Evolutionary conservation across 2,113 vertebrate species (phyloP).

Genomic region (Agelaius phoeniceus): DNA sequence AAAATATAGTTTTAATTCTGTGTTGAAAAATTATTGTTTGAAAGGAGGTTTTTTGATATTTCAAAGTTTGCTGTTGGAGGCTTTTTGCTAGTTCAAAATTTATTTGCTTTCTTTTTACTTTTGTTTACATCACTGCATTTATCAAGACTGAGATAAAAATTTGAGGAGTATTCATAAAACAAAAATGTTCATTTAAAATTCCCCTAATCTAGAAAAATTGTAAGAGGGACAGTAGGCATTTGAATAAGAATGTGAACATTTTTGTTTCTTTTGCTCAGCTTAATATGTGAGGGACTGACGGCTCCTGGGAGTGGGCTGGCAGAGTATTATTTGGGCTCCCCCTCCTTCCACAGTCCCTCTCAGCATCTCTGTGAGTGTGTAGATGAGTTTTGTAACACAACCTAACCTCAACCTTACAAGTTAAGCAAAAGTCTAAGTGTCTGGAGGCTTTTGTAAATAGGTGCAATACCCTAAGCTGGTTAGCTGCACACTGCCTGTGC

Average conservation of each 20-base stretch:
- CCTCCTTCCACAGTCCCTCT: background rate
- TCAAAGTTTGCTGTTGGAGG: background rate
- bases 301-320: background rate
- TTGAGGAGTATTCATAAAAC: background rate
- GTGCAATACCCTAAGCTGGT: background rate
- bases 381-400: background rate
- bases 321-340: background rate
- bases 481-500: background rate
- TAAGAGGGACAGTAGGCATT: background rate
- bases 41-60: background rate
- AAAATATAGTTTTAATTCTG: background rate
- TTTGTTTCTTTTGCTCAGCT: background rate
- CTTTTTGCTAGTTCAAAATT: background rate
- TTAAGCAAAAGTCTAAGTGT: background rate
- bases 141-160: background rate
- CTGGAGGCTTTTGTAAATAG: background rate
- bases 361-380: background rate
- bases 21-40: background rate
- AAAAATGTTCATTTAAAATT: background rate
- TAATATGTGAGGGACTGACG: background rate
- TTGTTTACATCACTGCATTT: background rate
- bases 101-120: background rate
- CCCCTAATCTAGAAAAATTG: background rate
- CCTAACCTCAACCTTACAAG: background rate
- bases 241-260: background rate